Evolutionary conservation across 2,797 vertebrate species (phyloP).

Genomic region (Neosalanx taihuensis): DNA sequence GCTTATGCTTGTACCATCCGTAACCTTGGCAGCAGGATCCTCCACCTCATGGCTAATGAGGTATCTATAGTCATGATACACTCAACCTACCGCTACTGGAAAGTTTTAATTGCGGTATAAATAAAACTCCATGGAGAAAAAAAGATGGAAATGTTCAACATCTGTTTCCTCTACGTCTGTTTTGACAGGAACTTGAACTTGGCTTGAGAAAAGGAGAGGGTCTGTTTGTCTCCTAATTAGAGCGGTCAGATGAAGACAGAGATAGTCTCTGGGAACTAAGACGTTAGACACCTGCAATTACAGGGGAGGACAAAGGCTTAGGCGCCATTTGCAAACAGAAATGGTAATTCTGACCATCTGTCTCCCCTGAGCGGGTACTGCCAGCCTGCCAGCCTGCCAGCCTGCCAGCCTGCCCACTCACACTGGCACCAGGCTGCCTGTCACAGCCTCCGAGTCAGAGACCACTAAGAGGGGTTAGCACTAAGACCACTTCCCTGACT

Average conservation of each 20-base stretch:
- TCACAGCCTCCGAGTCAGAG: not conserved
- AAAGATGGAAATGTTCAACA: no score
- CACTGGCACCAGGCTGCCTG: not conserved
- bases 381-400: slow-evolving; percentile 16
- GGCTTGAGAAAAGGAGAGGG: not conserved
- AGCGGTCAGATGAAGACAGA: not conserved
- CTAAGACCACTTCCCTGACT: not conserved
- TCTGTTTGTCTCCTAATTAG: not conserved
- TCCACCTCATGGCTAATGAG: no score
- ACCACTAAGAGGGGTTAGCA: not conserved
- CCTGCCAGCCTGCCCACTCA: no score
- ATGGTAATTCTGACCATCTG: slow-evolving; percentile 49
- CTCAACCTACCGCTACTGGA: no score
- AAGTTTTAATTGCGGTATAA: no score
- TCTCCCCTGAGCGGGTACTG: slow-evolving; percentile 31
- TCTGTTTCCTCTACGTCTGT: no score
- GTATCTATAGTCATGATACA: no score
- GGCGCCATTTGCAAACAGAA: slow-evolving; percentile 48
- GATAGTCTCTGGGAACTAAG: not conserved
- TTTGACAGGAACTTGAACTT: not conserved
- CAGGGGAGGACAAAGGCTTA: slow-evolving; percentile 43
- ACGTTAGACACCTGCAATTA: slow-evolving; percentile 27
- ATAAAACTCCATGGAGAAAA: no score
- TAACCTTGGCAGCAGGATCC: no score
- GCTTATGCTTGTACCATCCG: no score